Percentiles rank a stretch among this genome's conserved stretches.
phyloP scores from a whole-genome alignment of 2,113 vertebrate genomes.

The Phasianus colchicus region DNA sequence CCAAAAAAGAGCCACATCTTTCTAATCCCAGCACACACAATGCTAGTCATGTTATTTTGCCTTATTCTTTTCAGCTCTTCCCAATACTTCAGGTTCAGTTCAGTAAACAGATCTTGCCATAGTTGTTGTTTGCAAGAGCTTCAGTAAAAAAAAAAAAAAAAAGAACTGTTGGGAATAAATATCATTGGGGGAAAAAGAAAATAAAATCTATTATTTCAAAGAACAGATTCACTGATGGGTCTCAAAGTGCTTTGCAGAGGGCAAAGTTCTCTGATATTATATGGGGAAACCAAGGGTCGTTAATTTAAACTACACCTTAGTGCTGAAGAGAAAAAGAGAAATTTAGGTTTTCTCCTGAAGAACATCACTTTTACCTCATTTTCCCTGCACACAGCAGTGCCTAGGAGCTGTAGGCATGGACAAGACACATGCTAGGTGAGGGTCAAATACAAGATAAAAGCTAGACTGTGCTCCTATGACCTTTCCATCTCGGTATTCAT shows the following conservation, averaged over 20 bases:
- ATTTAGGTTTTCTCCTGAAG: background rate
- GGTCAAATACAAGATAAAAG: slow-evolving; percentile 6
- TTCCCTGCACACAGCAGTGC: background rate
- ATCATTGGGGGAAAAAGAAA: background rate
- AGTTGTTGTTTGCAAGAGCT: background rate
- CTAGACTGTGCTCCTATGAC: background rate
- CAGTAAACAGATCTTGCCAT: background rate
- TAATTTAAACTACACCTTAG: background rate
- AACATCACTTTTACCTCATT: background rate
- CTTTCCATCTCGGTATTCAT: background rate
- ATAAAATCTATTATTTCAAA: background rate
- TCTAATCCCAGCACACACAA: background rate
- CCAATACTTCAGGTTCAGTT: background rate
- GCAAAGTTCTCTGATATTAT: background rate
- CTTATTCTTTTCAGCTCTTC: background rate
- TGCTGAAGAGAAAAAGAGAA: background rate
- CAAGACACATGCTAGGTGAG: background rate
- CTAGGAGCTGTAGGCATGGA: background rate
- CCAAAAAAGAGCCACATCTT: background rate
- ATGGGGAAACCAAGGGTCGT: background rate
- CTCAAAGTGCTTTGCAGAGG: background rate
- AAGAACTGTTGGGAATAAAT: background rate
- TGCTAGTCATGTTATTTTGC: background rate
- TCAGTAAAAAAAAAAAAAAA: background rate
- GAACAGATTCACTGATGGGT: background rate